Evolutionary conservation across 2,888 invertebrate species (phyloP).

Genomic region (Euplexia lucipara): DNA sequence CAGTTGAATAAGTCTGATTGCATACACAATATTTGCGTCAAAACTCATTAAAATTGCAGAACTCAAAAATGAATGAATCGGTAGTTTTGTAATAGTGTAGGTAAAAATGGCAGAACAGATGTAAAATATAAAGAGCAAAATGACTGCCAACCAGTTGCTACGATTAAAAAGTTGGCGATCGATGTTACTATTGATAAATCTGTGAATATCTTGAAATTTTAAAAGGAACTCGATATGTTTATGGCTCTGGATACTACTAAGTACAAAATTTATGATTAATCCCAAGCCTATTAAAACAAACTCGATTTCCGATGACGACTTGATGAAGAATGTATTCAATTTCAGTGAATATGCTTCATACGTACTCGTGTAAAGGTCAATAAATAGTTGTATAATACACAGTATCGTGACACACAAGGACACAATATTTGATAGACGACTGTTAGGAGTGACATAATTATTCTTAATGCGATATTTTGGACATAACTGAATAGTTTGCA

Average conservation of each 20-base stretch:
- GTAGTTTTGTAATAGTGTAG: too few species aligned
- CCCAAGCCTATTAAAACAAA: neutral
- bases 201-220: conserved; percentile 24
- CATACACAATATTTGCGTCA: neutral
- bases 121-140: neutral
- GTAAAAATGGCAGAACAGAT: too few species aligned
- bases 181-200: neutral
- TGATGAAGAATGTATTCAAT: too few species aligned
- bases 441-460: conserved; percentile 10
- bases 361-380: too few species aligned
- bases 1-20: neutral
- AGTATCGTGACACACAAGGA: conserved; percentile 7
- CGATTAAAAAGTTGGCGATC: neutral
- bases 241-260: neutral
- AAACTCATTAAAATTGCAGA: neutral
- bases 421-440: neutral
- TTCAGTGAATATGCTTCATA: too few species aligned
- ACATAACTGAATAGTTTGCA: conserved; percentile 1
- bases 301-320: too few species aligned
- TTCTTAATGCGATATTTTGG: too few species aligned
- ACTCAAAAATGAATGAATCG: too few species aligned
- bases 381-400: neutral
- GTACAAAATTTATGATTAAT: neutral
- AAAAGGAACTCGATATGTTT: conserved; percentile 6
- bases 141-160: neutral